Conservation (phyloP, 1,140 invertebrate species). For the Zaprionus nigranus region DNA sequence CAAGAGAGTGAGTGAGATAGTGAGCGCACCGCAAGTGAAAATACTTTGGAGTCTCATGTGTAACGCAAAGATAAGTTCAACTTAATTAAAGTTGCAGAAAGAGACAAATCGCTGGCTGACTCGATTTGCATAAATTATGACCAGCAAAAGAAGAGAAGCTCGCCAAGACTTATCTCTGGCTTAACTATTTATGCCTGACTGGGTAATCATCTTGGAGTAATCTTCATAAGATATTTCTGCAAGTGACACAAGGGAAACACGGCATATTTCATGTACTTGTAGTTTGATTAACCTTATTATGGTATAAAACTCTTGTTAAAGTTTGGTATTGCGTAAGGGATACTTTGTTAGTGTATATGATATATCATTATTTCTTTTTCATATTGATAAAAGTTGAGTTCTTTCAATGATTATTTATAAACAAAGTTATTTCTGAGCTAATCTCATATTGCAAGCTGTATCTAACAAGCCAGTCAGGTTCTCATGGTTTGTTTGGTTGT, state of each 20-base stretch:
- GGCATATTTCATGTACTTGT: not conserved
- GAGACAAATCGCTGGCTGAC: conserved; percentile 61
- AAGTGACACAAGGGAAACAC: not conserved
- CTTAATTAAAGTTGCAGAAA: conserved; percentile 78
- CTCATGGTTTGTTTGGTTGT: no score
- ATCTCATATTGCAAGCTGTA: no score
- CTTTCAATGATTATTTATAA: no score
- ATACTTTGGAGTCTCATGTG: conserved; percentile 64
- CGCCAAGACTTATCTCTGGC: conserved; percentile 19
- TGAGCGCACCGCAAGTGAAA: conserved; percentile 16
- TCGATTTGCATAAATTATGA: conserved; percentile 71
- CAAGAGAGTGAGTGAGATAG: not conserved
- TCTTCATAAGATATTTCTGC: conserved; percentile 28
- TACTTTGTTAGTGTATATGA: no score
- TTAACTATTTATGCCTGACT: conserved; percentile 46
- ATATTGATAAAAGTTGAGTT: no score
- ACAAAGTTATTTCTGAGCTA: no score
- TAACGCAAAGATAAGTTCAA: conserved; percentile 77
- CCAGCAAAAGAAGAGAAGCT: conserved; percentile 46
- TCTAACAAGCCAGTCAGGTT: no score
- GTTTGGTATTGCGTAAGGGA: not conserved
- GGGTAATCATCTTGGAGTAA: conserved; percentile 41
- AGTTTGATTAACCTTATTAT: not conserved
- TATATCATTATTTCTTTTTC: no score
- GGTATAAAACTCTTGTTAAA: not conserved